Conservation (phyloP, 2,113 vertebrate species). For the Nettapus auritus region DNA sequence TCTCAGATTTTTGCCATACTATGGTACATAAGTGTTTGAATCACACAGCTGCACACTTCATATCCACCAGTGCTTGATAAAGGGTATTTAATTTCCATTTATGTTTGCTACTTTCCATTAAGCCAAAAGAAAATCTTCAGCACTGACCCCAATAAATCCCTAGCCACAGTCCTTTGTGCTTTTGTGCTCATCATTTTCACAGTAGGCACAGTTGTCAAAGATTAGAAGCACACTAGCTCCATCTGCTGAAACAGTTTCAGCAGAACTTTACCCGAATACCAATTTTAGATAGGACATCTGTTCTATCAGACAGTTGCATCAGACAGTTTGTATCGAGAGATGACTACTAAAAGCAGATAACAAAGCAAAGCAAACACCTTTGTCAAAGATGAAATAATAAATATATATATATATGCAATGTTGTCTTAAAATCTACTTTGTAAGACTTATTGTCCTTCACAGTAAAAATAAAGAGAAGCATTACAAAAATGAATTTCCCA, state of each 20-base stretch:
- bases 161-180: neutral
- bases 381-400: neutral
- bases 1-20: neutral
- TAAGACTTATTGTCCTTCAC: neutral
- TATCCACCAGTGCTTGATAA: neutral
- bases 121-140: neutral
- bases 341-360: neutral
- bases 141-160: neutral
- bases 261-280: neutral
- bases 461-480: neutral
- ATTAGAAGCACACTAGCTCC: slow-evolving; percentile 71
- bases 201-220: neutral
- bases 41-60: neutral
- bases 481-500: neutral
- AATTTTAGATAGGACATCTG: neutral
- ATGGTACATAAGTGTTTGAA: neutral
- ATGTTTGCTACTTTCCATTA: neutral
- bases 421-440: neutral
- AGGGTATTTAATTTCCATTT: neutral
- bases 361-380: neutral
- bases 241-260: slow-evolving; percentile 65
- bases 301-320: no score
- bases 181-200: neutral
- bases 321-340: neutral
- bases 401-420: neutral